Percentiles rank a stretch among this genome's conserved stretches.
phyloP scores from a whole-genome alignment of 2,888 invertebrate genomes.

The Argyresthia goedartella region DNA sequence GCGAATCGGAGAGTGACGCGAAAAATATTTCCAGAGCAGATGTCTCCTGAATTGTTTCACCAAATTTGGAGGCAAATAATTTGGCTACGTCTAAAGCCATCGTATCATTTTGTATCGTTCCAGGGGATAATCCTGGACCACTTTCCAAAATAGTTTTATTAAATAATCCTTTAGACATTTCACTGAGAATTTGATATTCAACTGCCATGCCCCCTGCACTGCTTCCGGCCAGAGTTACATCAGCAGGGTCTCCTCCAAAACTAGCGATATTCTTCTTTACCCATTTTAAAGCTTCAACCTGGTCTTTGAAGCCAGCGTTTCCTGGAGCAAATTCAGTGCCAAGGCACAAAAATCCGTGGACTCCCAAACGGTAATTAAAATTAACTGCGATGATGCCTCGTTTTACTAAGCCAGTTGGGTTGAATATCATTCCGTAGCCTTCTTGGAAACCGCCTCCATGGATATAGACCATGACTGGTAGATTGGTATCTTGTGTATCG shows the following conservation, averaged over 20 bases:
- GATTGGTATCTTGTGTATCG: neutral
- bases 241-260: constrained; percentile 7
- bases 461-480: constrained; percentile 3
- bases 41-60: neutral
- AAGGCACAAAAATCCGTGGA: constrained; percentile 5
- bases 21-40: neutral
- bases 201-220: constrained; percentile 3
- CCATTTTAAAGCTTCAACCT: constrained; percentile 4
- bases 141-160: constrained; percentile 2
- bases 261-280: neutral
- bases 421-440: neutral
- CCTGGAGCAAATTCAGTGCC: constrained; percentile 3
- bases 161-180: neutral
- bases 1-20: neutral
- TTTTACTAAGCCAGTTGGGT: neutral
- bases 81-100: neutral
- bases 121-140: neutral
- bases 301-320: constrained; percentile 5
- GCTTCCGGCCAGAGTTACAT: neutral
- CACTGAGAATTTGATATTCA: neutral
- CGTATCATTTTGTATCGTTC: too few relatives aligned
- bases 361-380: constrained; percentile 7
- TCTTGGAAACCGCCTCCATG: constrained; percentile 3
- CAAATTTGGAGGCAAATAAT: neutral
- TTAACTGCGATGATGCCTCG: neutral